Percentiles rank a stretch among this genome's conserved stretches.
phyloP scores from a whole-genome alignment of 2,888 invertebrate genomes.

The Mongoloraphidia duomilia region DNA sequence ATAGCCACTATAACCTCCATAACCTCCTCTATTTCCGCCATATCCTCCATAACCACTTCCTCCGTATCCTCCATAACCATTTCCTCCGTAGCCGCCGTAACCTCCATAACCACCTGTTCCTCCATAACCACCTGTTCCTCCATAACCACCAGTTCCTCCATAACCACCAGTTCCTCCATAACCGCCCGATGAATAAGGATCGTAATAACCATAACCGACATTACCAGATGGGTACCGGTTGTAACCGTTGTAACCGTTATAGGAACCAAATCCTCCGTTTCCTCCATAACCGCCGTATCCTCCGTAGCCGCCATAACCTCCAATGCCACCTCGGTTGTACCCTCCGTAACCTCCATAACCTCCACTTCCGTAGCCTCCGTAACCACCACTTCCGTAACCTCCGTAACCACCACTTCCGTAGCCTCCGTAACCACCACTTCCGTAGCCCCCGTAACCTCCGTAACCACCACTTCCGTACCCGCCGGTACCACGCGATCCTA shows the following conservation, averaged over 20 bases:
- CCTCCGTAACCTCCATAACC: neutral
- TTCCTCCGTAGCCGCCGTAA: neutral
- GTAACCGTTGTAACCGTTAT: neutral
- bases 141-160: neutral
- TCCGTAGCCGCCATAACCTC: slow-evolving; percentile 23
- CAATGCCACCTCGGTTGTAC: neutral
- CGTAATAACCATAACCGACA: slow-evolving; percentile 21
- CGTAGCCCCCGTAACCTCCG: too few species aligned
- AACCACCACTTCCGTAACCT: too few species aligned
- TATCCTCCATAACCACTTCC: neutral
- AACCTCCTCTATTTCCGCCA: neutral
- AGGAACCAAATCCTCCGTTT: slow-evolving; percentile 27
- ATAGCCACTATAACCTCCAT: neutral
- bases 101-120: neutral
- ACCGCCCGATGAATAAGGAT: slow-evolving; percentile 36
- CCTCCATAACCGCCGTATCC: slow-evolving; percentile 46
- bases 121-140: neutral
- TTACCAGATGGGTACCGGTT: too few species aligned
- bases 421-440: too few species aligned
- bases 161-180: slow-evolving; percentile 32
- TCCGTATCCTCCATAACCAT: neutral
- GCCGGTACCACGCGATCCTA: too few species aligned
- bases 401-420: too few species aligned
- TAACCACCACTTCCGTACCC: too few species aligned
- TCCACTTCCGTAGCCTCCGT: neutral